Evolutionary conservation across 2,888 invertebrate genomes (phyloP), one percentile per base, ranked within the genome.

Genomic region (Drosophila lacicola): DNA sequence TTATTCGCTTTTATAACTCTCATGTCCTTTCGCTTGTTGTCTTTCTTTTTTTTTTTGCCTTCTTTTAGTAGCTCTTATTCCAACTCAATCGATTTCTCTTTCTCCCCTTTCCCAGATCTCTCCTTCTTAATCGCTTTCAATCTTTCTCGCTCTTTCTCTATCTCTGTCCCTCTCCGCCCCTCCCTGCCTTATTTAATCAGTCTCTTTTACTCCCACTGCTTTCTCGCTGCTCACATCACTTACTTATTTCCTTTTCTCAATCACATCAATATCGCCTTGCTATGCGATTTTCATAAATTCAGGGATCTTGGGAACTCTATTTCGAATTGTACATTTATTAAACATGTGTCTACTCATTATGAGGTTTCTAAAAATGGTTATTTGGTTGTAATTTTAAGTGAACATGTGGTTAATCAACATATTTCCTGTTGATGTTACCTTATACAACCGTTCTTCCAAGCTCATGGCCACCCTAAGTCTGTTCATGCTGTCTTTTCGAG

Each of bases 331-430:
- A 17, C 1, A 13, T 29, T 0, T 6, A 8, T 36, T 4, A n/a
- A 2, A 8, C 1, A 25, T 4, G 11, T n/a, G 3, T 14, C 29
- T 13, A 14, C 36, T 33, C 13, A 6, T 19, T n/a, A 62, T 29
- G 13, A 2, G 0, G 29, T 8, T 2, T 19, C 2, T 8, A 0
- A 2, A 21, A 4, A 9, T 45, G 14, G 8, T 13, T 10, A 9
- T 10, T 17, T 4, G 10, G 10, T n/a, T 17, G 25, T 36, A 17
- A 3, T 11, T 44, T 17, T 14, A 34, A n/a, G 6, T 45, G n/a
- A 29, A 11, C 44, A 17, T 64, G 64, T 39, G 65, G 45, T 65
- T 9, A 41, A 8, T 8, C 11, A 17, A 65, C 53, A 36, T 42
- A 39, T 29, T 53, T 65, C 45, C 34, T 53, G 39, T 44, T 19